Conservation (phyloP, 2,113 vertebrate genomes). For the Tupaia chinensis region DNA sequence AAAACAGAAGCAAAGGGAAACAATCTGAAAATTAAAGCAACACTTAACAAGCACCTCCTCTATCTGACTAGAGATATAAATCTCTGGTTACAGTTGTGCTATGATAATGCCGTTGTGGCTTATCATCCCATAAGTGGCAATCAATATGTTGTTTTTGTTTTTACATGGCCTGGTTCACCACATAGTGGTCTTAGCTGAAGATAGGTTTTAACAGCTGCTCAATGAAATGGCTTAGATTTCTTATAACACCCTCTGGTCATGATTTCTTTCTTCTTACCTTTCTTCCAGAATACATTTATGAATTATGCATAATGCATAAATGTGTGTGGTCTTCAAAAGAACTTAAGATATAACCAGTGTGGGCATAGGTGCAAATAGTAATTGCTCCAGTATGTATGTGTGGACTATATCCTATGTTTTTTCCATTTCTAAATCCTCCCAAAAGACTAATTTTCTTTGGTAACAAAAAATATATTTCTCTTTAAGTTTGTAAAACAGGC, state of each 20-base stretch:
- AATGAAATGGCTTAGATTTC: not conserved
- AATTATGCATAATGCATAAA: not conserved
- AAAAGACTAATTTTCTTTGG: constrained; percentile 71
- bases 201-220: not conserved
- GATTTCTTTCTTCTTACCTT: not conserved
- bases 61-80: not conserved
- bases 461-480: constrained; percentile 74
- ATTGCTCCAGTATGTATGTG: constrained; percentile 52
- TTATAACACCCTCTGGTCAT: not conserved
- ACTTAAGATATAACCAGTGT: not conserved
- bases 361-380: constrained; percentile 35
- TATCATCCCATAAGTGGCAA: not conserved
- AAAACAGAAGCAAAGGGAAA: not conserved
- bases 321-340: constrained; percentile 25
- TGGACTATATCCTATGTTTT: constrained; percentile 67
- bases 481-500: constrained; percentile 75
- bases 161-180: not conserved
- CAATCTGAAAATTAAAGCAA: not conserved
- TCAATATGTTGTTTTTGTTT: not conserved
- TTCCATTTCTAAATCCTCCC: constrained; percentile 68
- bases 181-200: not conserved
- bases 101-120: not conserved
- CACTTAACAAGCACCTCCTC: not conserved
- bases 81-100: not conserved
- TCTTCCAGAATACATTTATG: constrained; percentile 27